Evolutionary conservation across 2,113 vertebrate species (phyloP).

Genomic region (Lamprotornis superbus): DNA sequence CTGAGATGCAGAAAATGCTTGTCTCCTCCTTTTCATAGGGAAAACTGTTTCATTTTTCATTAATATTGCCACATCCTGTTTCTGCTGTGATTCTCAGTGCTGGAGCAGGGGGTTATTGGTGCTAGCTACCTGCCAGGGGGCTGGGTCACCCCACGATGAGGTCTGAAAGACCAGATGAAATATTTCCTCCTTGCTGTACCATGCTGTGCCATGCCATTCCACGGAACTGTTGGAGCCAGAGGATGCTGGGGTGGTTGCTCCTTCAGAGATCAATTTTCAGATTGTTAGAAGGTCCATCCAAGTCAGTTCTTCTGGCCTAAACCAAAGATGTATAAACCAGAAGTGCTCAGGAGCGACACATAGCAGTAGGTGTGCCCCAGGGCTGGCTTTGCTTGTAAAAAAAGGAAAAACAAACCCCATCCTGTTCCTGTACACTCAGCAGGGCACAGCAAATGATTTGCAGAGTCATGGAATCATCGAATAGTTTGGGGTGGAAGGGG

Average conservation of each 20-base stretch:
- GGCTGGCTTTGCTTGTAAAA: background rate
- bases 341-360: fast-evolving
- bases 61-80: background rate
- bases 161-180: background rate
- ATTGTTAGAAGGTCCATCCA: background rate
- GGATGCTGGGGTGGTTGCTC: fast-evolving
- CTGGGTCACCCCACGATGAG: background rate
- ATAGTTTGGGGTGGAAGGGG: background rate
- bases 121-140: background rate
- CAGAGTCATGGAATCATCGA: background rate
- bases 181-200: background rate
- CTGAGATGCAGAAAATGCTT: background rate
- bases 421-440: background rate
- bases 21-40: background rate
- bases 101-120: background rate
- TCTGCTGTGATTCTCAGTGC: background rate
- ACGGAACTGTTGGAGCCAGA: background rate
- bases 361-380: no score
- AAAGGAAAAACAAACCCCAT: background rate
- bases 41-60: background rate
- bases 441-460: background rate
- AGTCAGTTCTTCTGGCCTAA: background rate
- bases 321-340: background rate
- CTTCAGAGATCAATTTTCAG: background rate
- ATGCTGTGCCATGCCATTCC: background rate